phyloP scores from a whole-genome alignment of 2,113 vertebrate genomes.

The Ciconia boyciana region DNA sequence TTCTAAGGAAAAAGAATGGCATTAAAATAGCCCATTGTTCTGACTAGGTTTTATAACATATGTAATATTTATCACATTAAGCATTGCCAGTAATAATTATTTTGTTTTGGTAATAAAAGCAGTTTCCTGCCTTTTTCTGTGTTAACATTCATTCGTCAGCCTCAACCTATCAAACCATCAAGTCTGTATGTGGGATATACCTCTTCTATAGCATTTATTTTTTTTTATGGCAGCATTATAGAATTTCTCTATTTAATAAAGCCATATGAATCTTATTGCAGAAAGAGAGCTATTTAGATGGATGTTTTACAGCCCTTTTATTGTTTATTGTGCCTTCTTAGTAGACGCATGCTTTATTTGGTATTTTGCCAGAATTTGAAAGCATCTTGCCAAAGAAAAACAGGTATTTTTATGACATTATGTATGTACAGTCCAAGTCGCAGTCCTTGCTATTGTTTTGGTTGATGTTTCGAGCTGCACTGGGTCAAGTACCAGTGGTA shows the following conservation, averaged over 20 bases:
- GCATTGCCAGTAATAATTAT: neutral
- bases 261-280: neutral
- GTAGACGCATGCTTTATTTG: neutral
- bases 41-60: neutral
- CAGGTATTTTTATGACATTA: neutral
- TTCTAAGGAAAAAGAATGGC: neutral
- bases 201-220: neutral
- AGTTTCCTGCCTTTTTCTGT: neutral
- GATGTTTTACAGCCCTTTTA: neutral
- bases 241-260: neutral
- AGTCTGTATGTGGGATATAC: neutral
- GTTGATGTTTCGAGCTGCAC: neutral
- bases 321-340: neutral
- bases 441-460: neutral
- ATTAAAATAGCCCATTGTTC: neutral
- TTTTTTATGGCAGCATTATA: neutral
- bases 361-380: neutral
- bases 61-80: neutral
- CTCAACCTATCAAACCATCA: neutral
- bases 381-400: neutral
- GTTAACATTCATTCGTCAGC: neutral
- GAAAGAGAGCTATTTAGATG: neutral
- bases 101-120: neutral
- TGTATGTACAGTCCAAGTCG: neutral
- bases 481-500: neutral